Evolutionary conservation across 1,140 invertebrate species (phyloP), one percentile per base, ranked within the genome.

Genomic region (Drosophila nigrodunni): DNA sequence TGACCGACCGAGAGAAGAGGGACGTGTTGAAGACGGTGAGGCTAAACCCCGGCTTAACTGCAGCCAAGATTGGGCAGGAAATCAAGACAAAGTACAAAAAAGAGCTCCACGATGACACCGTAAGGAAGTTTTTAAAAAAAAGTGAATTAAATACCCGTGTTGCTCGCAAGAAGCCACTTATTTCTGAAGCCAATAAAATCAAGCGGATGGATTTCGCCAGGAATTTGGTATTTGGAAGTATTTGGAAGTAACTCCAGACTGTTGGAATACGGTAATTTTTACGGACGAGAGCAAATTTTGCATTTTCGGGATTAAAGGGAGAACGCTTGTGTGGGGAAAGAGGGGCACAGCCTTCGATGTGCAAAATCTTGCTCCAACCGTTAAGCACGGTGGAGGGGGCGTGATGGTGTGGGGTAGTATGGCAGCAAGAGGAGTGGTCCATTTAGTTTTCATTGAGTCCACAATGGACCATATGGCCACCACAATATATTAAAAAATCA

Each of bases 231-330:
- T n/a, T n/a, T n/a, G n/a, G 2, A 50, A 50, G 25, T 25, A 3
- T 25, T 25, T 25, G 0, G 1, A 25, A 25, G 25, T 0, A 2
- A 25, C 2, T 39, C 37, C 47, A 50, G 30, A 8, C n/a, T 61
- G 55, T 41, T 70, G 58, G 58, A 58, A 71, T 1, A 47, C 50
- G 2, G 52, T 50, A 0, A 11, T 64, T 34, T 64, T 64, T 2
- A 65, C 54, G 6, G 69, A 59, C 5, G 60, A 65, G 1, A 65
- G 46, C 30, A 59, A 72, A 43, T 54, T 72, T 8, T 65, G 60
- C 46, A 72, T 72, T 10, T 72, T 72, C 58, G 54, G 30, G 0
- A 65, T 72, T 34, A 59, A 72, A 34, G 52, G 44, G 6, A 58
- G 67, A 11, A 61, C 55, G 9, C 67, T 55, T 6, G 57, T 55